Conservation (phyloP, 2,113 vertebrate species). For the Silurus meridionalis region DNA sequence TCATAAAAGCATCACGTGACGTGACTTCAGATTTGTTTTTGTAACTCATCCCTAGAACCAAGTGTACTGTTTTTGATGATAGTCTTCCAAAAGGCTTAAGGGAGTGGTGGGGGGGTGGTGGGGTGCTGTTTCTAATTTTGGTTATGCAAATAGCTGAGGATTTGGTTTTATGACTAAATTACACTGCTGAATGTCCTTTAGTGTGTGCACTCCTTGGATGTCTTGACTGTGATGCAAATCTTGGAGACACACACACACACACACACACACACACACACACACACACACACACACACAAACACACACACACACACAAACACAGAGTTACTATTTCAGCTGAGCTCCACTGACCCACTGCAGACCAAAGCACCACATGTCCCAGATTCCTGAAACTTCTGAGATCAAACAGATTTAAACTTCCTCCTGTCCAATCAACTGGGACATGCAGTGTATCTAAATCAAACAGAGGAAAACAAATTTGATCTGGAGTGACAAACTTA, state of each 20-base stretch:
- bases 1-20: background rate
- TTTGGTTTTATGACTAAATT: slow-evolving; percentile 37
- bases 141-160: slow-evolving; percentile 18
- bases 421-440: slow-evolving; percentile 53
- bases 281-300: background rate
- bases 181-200: slow-evolving; percentile 20
- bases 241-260: slow-evolving; percentile 30
- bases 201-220: slow-evolving; percentile 19
- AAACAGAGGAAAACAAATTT: slow-evolving; percentile 43
- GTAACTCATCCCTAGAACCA: background rate
- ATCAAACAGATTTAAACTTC: slow-evolving; percentile 55
- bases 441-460: slow-evolving; percentile 43
- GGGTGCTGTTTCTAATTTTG: slow-evolving; percentile 26
- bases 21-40: background rate
- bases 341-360: slow-evolving; percentile 52
- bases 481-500: slow-evolving; percentile 35
- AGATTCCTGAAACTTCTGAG: slow-evolving; percentile 49
- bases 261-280: too few species aligned
- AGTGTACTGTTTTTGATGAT: slow-evolving; percentile 31
- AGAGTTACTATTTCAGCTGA: slow-evolving; percentile 57
- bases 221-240: slow-evolving; percentile 60
- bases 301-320: slow-evolving; percentile 29
- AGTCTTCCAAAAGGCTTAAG: slow-evolving; percentile 12
- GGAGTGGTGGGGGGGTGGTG: background rate
- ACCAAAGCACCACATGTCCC: slow-evolving; percentile 49